These are phyloP conservation scores for Thalassaphorura encarpata DNA, from an alignment of 1,140 invertebrate species.

Conservation along the genomic window DNA sequence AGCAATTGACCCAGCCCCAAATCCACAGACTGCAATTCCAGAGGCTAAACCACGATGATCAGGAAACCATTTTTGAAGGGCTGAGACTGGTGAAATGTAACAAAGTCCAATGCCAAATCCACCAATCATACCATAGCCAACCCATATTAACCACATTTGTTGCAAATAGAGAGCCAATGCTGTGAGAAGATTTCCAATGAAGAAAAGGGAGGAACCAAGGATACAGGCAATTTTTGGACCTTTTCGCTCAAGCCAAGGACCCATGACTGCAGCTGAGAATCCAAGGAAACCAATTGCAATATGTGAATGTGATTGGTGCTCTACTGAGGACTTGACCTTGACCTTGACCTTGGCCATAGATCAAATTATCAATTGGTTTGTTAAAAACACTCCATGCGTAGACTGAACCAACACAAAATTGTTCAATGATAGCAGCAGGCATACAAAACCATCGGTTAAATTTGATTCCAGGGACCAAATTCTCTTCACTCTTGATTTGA, in stretches of 20 bases:
- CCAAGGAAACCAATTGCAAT: slow-evolving; percentile 24
- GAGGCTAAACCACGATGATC: slow-evolving; percentile 22
- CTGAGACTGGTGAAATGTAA: slow-evolving; percentile 27
- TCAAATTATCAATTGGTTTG: slow-evolving; percentile 22
- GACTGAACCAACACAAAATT: slow-evolving; percentile 27
- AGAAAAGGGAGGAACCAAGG: slow-evolving; percentile 14
- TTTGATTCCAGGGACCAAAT: slow-evolving; percentile 14
- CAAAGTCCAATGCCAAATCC: slow-evolving; percentile 24
- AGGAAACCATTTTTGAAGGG: slow-evolving; percentile 31
- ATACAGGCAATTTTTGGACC: slow-evolving; percentile 16
- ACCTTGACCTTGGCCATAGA: no score
- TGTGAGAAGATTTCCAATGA: slow-evolving; percentile 15
- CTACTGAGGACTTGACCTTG: slow-evolving; percentile 5
- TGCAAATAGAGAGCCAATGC: slow-evolving; percentile 18
- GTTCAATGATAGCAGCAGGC: slow-evolving; percentile 25
- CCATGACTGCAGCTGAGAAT: slow-evolving; percentile 18
- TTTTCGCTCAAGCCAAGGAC: slow-evolving; percentile 27
- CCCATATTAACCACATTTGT: slow-evolving; percentile 25
- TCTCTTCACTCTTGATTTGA: slow-evolving; percentile 14
- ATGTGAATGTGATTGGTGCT: slow-evolving; percentile 27
- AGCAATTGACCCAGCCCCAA: slow-evolving; percentile 26
- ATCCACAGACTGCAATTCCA: slow-evolving; percentile 29
- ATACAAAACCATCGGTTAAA: slow-evolving; percentile 26
- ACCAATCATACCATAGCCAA: slow-evolving; percentile 21
- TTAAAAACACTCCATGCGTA: slow-evolving; percentile 29